Conservation (phyloP, 53 echinoderm and acorn worm species). For the Astropecten irregularis region DNA sequence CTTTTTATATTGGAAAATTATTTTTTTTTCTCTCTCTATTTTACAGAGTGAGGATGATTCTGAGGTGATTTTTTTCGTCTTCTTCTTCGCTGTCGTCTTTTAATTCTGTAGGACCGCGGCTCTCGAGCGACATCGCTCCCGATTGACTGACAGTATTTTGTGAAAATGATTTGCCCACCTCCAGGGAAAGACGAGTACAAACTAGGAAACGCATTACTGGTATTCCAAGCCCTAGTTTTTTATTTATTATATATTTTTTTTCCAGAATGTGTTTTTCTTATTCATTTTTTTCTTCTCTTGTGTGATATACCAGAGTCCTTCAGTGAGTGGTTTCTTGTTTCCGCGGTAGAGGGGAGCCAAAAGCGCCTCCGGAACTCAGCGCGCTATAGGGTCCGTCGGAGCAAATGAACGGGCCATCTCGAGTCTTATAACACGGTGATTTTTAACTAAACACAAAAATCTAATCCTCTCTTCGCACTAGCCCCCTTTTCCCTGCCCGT, state of each 20-base stretch:
- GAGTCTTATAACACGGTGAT: no score
- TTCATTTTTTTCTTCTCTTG: background rate
- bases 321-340: constrained; percentile 35
- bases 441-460: constrained; percentile 29
- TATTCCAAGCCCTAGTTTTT: constrained; percentile 14
- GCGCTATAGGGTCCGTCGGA: no score
- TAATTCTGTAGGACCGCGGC: background rate
- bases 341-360: background rate
- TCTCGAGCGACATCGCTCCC: constrained; percentile 18
- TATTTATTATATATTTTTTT: background rate
- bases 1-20: constrained; percentile 1
- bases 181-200: constrained; percentile 19
- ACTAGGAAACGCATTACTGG: constrained; percentile 57
- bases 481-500: background rate
- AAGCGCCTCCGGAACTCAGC: background rate
- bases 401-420: no score
- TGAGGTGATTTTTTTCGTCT: no score
- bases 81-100: background rate
- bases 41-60: no score
- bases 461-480: constrained; percentile 3
- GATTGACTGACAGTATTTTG: constrained; percentile 56
- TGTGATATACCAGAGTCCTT: no score
- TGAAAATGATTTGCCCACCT: constrained; percentile 44
- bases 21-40: no score
- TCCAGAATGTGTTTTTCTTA: no score